A percentile compares a stretch with the other conserved stretches of the same genome.
Conservation (phyloP, 2,888 invertebrate species). For the Cheiracanthium punctorium region DNA sequence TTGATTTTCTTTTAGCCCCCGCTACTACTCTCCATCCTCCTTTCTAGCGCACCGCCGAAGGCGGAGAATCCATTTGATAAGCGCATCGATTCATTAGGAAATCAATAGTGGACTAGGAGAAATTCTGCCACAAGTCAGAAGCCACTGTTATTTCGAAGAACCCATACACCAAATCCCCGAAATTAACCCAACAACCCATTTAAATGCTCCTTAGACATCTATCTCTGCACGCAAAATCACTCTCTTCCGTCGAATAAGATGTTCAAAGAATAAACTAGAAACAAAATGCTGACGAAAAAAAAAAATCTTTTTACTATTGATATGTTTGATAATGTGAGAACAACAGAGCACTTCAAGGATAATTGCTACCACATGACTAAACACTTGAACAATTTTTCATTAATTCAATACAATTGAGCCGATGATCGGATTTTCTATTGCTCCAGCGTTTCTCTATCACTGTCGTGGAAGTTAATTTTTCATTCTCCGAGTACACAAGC, state of each 20-base stretch:
- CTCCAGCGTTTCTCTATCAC: neutral
- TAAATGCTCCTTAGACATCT: too few relatives aligned
- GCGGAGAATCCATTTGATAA: constrained; percentile 61
- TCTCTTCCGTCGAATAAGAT: too few relatives aligned
- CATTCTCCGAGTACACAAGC: constrained; percentile 13
- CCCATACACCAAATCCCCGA: neutral
- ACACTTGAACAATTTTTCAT: neutral
- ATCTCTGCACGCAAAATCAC: too few relatives aligned
- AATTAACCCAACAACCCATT: neutral
- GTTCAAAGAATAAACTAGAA: too few relatives aligned
- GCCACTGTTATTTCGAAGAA: neutral
- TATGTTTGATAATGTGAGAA: too few relatives aligned
- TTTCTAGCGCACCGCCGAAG: constrained; percentile 3
- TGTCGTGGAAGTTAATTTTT: constrained; percentile 16
- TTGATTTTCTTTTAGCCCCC: constrained; percentile 49
- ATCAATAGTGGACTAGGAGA: constrained; percentile 31
- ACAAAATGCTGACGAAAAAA: neutral
- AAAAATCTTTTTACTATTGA: neutral
- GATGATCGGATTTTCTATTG: neutral
- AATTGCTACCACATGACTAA: neutral
- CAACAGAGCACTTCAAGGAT: neutral
- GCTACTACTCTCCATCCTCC: constrained; percentile 30
- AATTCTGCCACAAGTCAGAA: neutral
- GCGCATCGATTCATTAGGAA: constrained; percentile 66
- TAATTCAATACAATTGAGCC: neutral